Evolutionary conservation across 1,140 invertebrate genomes (phyloP).

Genomic region (Drosophila leontia): DNA sequence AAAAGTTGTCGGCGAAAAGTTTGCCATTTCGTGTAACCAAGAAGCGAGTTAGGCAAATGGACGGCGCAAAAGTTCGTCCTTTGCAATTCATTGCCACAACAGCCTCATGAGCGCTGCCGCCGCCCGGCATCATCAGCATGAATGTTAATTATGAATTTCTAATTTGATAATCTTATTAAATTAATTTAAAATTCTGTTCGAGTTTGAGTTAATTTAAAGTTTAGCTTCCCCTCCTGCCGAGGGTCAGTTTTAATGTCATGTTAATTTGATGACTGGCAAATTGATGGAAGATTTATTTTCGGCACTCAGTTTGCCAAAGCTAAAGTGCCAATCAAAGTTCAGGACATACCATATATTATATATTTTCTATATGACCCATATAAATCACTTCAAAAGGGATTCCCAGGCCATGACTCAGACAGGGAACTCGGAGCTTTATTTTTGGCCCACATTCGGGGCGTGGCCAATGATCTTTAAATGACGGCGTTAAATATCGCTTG

Average conservation of each 20-base stretch:
- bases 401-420: slow-evolving; percentile 17
- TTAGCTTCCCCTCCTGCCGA: slow-evolving; percentile 31
- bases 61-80: slow-evolving; percentile 58
- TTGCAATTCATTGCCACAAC: slow-evolving; percentile 38
- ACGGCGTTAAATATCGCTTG: slow-evolving; percentile 57
- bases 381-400: not conserved
- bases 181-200: slow-evolving; percentile 78
- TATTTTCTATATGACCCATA: not conserved
- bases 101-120: not conserved
- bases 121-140: slow-evolving; percentile 35
- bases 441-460: slow-evolving; percentile 39
- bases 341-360: not conserved
- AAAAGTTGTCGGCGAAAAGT: slow-evolving; percentile 57
- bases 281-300: slow-evolving; percentile 21
- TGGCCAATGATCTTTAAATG: slow-evolving; percentile 67
- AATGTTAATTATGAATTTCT: slow-evolving; percentile 83
- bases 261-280: slow-evolving; percentile 58
- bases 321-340: slow-evolving; percentile 7
- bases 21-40: slow-evolving; percentile 43
- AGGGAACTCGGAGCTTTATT: slow-evolving; percentile 1
- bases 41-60: slow-evolving; percentile 52
- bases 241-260: slow-evolving; percentile 65
- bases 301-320: not conserved
- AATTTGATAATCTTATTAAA: slow-evolving; percentile 84
- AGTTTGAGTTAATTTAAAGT: slow-evolving; percentile 82